Base-by-base conservation (phyloP, 2,113 vertebrate species). In the Charina bottae region DNA sequence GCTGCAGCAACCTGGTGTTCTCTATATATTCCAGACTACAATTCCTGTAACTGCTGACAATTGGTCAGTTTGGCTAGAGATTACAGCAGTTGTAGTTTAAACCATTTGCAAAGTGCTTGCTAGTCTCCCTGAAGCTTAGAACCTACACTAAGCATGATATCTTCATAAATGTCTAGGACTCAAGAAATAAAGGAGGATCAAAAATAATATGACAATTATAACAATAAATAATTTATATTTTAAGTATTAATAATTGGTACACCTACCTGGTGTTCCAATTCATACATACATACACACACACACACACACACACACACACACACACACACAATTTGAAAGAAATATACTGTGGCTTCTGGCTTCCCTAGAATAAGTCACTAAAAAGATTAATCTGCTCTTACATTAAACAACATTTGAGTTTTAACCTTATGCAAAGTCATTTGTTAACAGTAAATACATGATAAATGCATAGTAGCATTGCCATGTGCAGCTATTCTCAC, bases 351-450 rank as follows among this genome's bases (percentile, higher is more conserved):
- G 89, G n/a, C 15, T 24, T 23, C 10, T 87, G 19, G 54, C 8
- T 83, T 60, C 28, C 15, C 21, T 59, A 87, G 9, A 17, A 87
- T 28, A 23, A 21, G 23, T 26, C 33, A 91, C 53, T 42, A 58
- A 90, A 87, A 91, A 87, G 33, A 91, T 87, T 28, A 87, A 62
- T 17, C 26, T 85, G 6, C 62, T 72, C n/a, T 91, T 85, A n/a
- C 78, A 85, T 83, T 92, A n/a, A 83, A 15, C 2, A 88, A 19
- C 24, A 33, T 55, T 42, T 37, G 1, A 24, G 53, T 78, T 55
- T 23, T 85, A 60, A 83, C 21, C n/a, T 5, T 55, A 28, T 56
- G 58, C 84, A 60, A 89, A 55, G 56, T 62, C 24, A 54, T 11
- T 37, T 28, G 21, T 83, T 88, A 60, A 60, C 49, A 83, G 11